Evolutionary conservation across 53 echinoderm and acorn worm species (phyloP).

Genomic region (Pentamera pediparva): DNA sequence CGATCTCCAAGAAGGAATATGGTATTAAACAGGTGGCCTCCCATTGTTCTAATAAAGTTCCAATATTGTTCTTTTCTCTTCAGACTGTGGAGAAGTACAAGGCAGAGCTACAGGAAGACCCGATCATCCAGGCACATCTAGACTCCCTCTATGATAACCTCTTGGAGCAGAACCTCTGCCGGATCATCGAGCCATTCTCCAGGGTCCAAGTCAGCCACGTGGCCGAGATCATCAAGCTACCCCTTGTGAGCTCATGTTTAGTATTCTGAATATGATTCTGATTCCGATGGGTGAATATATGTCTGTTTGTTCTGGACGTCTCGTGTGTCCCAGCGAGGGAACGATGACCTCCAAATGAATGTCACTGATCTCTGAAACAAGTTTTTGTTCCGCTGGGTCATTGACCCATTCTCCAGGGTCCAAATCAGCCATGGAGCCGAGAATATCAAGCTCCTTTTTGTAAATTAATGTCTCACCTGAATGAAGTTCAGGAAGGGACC

Average conservation of each 20-base stretch:
- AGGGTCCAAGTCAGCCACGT: conserved; percentile 94
- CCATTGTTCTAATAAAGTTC: too few species aligned
- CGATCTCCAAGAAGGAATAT: too few species aligned
- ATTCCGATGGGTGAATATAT: too few species aligned
- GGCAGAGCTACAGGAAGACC: conserved; percentile 71
- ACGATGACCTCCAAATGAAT: too few species aligned
- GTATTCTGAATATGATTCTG: too few species aligned
- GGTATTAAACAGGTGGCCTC: too few species aligned
- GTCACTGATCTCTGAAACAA: too few species aligned
- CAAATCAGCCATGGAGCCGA: conserved; percentile 85
- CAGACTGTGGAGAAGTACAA: conserved; percentile 79
- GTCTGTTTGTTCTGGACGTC: too few species aligned
- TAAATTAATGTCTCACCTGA: conserved; percentile 41
- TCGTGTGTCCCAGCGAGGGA: too few species aligned
- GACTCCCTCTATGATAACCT: conserved; percentile 95
- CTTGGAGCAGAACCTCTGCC: conserved; percentile 92
- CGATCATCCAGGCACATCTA: conserved; percentile 90
- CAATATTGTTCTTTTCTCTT: neutral
- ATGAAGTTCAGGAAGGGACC: too few species aligned
- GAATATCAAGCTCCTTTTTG: conserved; percentile 91
- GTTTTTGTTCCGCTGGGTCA: conserved; percentile 87
- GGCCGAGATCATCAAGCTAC: conserved; percentile 90
- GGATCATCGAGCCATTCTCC: conserved; percentile 98
- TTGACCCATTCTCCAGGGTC: conserved; percentile 99
- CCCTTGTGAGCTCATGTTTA: conserved; percentile 53